Base-by-base conservation (phyloP, 2,888 invertebrate species). In the Nomada fabriciana region DNA sequence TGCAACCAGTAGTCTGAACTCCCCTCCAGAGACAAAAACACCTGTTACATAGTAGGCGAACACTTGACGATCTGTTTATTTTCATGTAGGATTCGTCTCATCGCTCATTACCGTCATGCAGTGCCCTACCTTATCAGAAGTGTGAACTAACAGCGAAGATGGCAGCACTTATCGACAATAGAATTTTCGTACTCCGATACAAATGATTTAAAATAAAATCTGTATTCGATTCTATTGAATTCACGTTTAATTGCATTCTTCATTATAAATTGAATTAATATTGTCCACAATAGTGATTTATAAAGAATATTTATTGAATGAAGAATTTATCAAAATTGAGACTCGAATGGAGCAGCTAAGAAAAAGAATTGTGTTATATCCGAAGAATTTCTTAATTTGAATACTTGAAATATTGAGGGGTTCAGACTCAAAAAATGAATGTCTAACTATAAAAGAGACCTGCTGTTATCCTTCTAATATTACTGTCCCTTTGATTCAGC, bases 11-110 rank as follows among this genome's bases (percentile, higher is more conserved):
- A 57, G 29, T 42, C 20, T 20, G 18, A 63, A 25, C 52, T 53
- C 42, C 73, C 57, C 68, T 52, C 25, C 53, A 71, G 50, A 55
- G 75, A 50, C 52, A 80, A 84, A 88, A 90, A 91, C 90, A 90
- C 89, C 88, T 90, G 90, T 90, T 91, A 89, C 87, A 80, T 73
- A 83, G 69, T 72, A 67, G 68, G 81, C 71, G 15, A 87, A 90
- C 83, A 82, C 72, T 72, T 82, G 75, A 70, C 63, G 65, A 83
- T 83, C 76, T 77, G 71, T 90, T 87, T 85, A 89, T 89, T 90
- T 86, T 79, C 75, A 65, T 81, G 73, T 70, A 55, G 52, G 29
- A 75, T 71, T 76, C 67, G 77, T 76, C 68, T 70, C 55, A 74
- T 80, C 52, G 63, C 76, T 67, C 47, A 71, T 50, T 43, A 20